A percentile compares a stretch with the other conserved stretches of the same genome.
These are phyloP conservation scores for Noturus placidus DNA, from an alignment of 2,113 vertebrate genomes.

Conservation along the genomic window DNA sequence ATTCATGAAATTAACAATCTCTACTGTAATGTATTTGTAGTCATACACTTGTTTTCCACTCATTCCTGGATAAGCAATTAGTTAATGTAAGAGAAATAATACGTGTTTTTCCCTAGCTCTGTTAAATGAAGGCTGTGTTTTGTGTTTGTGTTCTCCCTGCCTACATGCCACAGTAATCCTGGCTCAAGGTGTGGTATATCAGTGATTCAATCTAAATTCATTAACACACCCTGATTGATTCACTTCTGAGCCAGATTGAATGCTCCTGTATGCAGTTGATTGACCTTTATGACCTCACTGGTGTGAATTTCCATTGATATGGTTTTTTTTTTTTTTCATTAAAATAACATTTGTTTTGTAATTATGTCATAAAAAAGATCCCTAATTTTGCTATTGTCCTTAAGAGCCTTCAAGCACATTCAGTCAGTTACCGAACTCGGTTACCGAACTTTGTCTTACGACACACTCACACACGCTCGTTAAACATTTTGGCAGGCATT, in stretches of 20 bases:
- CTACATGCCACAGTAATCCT: conserved; percentile 46
- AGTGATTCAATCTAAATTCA: conserved; percentile 50
- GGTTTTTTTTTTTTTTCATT: conserved; percentile 9
- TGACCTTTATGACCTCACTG: not conserved
- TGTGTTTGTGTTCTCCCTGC: conserved; percentile 24
- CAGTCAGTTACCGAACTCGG: conserved; percentile 29
- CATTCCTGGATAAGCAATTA: not conserved
- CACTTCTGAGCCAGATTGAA: not conserved
- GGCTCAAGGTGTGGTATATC: conserved; percentile 48
- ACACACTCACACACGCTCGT: conserved; percentile 25
- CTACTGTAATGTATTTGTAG: not conserved
- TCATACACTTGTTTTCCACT: not conserved
- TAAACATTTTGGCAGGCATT: conserved; percentile 8
- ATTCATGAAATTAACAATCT: not conserved
- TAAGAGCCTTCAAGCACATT: conserved; percentile 10
- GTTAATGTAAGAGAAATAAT: not conserved
- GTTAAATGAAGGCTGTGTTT: not conserved
- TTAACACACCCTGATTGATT: conserved; percentile 41
- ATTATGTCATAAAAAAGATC: conserved; percentile 38
- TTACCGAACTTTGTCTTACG: conserved; percentile 21
- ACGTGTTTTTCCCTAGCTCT: not conserved
- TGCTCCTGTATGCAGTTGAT: not conserved
- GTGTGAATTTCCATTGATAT: conserved; percentile 23
- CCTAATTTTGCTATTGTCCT: conserved; percentile 37
- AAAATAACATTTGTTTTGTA: conserved; percentile 35